Conservation (phyloP, 2,113 vertebrate genomes). For the Struthidea cinerea region DNA sequence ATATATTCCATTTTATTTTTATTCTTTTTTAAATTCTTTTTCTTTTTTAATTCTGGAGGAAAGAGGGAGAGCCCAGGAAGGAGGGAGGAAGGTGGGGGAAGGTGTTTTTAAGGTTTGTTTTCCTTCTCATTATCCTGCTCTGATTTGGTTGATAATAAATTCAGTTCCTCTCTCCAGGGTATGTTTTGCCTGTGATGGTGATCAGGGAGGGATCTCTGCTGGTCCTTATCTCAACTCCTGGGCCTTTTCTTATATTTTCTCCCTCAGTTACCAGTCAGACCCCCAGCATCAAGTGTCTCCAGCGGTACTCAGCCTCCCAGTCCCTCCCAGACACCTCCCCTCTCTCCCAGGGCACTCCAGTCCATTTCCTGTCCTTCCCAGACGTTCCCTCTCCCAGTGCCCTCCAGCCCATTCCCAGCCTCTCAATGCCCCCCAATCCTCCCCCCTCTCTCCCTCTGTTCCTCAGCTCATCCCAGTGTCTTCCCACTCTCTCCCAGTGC, state of each 20-base stretch:
- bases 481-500: too few relatives aligned
- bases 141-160: background rate
- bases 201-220: background rate
- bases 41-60: background rate
- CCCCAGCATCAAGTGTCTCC: background rate
- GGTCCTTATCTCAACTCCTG: background rate
- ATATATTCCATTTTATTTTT: background rate
- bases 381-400: too few relatives aligned
- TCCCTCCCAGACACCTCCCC: background rate
- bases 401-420: too few relatives aligned
- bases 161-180: background rate
- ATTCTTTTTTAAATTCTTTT: background rate
- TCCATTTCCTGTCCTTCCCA: background rate
- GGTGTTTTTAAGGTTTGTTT: background rate
- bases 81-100: background rate
- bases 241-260: background rate
- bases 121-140: background rate
- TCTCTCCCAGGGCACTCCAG: accelerated
- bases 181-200: background rate
- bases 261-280: background rate
- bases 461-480: too few relatives aligned
- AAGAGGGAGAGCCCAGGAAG: background rate
- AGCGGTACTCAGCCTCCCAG: background rate
- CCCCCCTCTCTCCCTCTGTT: too few relatives aligned
- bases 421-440: too few relatives aligned